Conservation (phyloP, 2,888 invertebrate genomes). For the Drosophila kanekoi region DNA sequence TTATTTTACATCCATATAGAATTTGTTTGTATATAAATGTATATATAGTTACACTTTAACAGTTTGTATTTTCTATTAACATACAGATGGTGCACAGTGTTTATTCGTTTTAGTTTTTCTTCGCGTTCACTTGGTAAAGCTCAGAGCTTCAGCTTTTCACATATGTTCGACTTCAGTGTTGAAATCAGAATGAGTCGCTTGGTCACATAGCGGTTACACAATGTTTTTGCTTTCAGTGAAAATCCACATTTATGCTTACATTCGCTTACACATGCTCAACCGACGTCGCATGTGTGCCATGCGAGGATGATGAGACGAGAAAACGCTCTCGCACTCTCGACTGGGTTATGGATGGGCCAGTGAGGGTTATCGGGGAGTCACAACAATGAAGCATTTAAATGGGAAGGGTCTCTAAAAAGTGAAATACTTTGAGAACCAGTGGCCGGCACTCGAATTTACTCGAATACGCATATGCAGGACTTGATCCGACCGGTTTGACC, state of each 20-base stretch:
- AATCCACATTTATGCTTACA: not conserved
- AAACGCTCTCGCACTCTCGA: constrained; percentile 9
- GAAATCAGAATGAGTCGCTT: constrained; percentile 43
- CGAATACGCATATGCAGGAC: constrained; percentile 1
- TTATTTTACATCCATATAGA: too few relatives aligned
- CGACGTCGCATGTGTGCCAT: constrained; percentile 8
- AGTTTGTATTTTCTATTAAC: too few relatives aligned
- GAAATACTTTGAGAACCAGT: constrained; percentile 5
- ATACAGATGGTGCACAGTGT: too few relatives aligned
- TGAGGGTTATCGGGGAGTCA: constrained; percentile 8
- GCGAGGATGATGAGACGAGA: constrained; percentile 1
- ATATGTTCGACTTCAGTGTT: constrained; percentile 30
- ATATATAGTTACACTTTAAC: too few relatives aligned
- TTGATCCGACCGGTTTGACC: constrained; percentile 71
- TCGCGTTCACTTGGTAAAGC: not conserved
- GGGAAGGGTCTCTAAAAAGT: not conserved
- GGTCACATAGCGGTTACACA: not conserved
- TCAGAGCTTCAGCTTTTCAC: constrained; percentile 5
- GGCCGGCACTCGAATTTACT: constrained; percentile 11
- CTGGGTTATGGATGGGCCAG: not conserved
- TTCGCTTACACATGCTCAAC: not conserved
- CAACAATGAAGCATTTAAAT: constrained; percentile 1
- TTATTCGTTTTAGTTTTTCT: not conserved
- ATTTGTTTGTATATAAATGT: too few relatives aligned
- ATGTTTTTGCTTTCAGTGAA: constrained; percentile 1